These are phyloP conservation scores for Gymnocypris eckloni DNA, from an alignment of 2,797 vertebrate genomes.

Conservation along the genomic window DNA sequence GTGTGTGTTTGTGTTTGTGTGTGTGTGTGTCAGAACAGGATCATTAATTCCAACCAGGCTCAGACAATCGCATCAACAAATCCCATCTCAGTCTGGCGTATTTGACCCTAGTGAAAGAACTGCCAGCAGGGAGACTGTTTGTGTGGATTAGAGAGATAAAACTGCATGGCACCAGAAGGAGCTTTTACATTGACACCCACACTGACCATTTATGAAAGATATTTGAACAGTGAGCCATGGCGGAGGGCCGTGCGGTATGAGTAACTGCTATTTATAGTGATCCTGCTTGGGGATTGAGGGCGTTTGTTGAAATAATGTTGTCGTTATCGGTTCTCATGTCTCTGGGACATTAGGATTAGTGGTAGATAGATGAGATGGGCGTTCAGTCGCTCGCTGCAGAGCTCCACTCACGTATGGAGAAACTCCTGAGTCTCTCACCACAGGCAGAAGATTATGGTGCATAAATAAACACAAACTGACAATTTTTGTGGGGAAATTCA, in stretches of 20 bases:
- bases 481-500: conserved; percentile 30
- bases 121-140: conserved; percentile 43
- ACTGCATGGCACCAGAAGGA: conserved; percentile 45
- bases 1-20: not conserved
- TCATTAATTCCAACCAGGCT: conserved; percentile 56
- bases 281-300: conserved; percentile 17
- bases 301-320: conserved; percentile 40
- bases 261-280: conserved; percentile 45
- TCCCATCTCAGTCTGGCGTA: conserved; percentile 47
- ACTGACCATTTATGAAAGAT: conserved; percentile 36
- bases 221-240: conserved; percentile 40
- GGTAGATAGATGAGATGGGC: conserved; percentile 35
- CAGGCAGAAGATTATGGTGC: conserved; percentile 30
- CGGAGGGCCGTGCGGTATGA: not conserved
- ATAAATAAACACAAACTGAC: conserved; percentile 47
- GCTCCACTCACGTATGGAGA: conserved; percentile 24
- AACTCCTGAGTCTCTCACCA: not conserved
- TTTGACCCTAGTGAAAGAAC: conserved; percentile 42
- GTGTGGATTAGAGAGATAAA: conserved; percentile 57
- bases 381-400: conserved; percentile 29
- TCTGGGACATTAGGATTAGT: conserved; percentile 52
- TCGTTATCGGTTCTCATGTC: conserved; percentile 36
- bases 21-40: conserved; percentile 33
- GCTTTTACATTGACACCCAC: conserved; percentile 32
- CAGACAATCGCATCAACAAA: conserved; percentile 50